Conservation (phyloP, 2,888 invertebrate genomes). For the Chironomus riparius region DNA sequence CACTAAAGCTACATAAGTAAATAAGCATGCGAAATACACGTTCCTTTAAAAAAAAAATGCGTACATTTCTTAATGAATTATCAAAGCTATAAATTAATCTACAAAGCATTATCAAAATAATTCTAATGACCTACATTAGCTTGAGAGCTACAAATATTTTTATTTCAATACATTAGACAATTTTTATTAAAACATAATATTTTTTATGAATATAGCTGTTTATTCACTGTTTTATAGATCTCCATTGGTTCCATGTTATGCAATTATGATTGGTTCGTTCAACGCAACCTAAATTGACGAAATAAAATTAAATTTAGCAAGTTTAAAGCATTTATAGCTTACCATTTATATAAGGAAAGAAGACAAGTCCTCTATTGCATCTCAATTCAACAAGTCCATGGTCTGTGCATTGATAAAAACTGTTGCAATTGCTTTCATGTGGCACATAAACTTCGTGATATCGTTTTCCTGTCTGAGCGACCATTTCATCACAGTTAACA, state of each 20-base stretch:
- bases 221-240: not conserved
- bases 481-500: not conserved
- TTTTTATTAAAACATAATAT: no score
- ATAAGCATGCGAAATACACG: no score
- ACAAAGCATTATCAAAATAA: no score
- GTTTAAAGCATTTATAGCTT: not conserved
- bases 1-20: no score
- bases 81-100: no score
- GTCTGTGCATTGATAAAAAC: conserved; percentile 16
- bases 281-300: not conserved
- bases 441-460: conserved; percentile 11
- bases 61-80: no score
- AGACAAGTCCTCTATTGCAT: not conserved
- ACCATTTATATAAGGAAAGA: conserved; percentile 13
- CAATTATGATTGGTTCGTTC: not conserved
- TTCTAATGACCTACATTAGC: no score
- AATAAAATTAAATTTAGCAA: not conserved
- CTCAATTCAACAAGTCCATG: conserved; percentile 4
- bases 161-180: no score
- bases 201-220: no score
- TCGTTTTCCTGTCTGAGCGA: not conserved
- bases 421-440: conserved; percentile 3
- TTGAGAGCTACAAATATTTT: no score
- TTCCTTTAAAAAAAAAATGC: no score
- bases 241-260: conserved; percentile 3